These are phyloP conservation scores for Nemurella pictetii DNA, from an alignment of 2,888 invertebrate genomes.

Conservation along the genomic window DNA sequence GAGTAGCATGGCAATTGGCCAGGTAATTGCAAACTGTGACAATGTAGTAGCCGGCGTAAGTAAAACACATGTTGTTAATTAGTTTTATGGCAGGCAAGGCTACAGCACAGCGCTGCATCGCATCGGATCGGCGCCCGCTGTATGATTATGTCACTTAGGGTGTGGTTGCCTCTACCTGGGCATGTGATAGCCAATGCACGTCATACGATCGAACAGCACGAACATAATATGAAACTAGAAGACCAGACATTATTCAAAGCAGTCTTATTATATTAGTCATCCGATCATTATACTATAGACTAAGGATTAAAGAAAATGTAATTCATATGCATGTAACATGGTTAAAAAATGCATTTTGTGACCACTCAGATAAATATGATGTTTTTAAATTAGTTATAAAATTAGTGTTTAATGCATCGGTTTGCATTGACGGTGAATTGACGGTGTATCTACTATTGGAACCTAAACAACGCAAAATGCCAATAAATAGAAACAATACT, in stretches of 20 bases:
- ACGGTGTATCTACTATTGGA: background rate
- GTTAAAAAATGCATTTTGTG: too few relatives aligned
- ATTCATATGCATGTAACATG: too few relatives aligned
- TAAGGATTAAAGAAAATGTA: too few relatives aligned
- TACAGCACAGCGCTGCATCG: too few relatives aligned
- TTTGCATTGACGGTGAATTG: background rate
- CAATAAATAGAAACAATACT: background rate
- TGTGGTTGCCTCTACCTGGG: background rate
- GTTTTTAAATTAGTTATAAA: too few relatives aligned
- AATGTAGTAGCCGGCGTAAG: background rate
- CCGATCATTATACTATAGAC: too few relatives aligned
- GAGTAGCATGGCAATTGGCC: background rate
- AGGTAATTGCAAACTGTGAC: background rate
- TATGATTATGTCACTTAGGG: background rate
- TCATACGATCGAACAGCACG: background rate
- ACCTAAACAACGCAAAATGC: background rate
- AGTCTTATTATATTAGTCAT: background rate
- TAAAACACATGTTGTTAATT: background rate
- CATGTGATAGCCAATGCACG: background rate
- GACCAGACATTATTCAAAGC: background rate
- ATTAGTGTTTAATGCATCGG: background rate
- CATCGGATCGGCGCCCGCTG: background rate
- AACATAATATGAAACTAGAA: background rate
- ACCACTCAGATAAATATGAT: too few relatives aligned
- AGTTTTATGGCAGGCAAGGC: background rate